A percentile compares a stretch with the other conserved stretches of the same genome.
Evolutionary conservation across 2,113 vertebrate genomes (phyloP).

Genomic region (Atlantisia rogersi): DNA sequence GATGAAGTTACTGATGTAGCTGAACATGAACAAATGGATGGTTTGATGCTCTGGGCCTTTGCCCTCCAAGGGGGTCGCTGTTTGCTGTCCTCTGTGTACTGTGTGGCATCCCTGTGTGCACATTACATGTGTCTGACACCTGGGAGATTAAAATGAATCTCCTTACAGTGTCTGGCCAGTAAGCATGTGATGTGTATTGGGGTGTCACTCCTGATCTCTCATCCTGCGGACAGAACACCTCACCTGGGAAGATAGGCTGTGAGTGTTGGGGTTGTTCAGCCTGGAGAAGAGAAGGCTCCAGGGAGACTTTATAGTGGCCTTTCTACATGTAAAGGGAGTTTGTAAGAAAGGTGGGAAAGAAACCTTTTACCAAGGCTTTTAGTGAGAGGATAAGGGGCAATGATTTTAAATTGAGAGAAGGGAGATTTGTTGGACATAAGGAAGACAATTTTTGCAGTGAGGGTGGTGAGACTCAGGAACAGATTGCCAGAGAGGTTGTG

Average conservation of each 20-base stretch:
- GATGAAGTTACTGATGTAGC: neutral
- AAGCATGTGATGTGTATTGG: neutral
- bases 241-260: neutral
- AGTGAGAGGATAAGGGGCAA: neutral
- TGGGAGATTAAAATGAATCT: neutral
- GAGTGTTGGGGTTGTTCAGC: neutral
- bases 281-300: neutral
- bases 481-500: neutral
- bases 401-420: neutral
- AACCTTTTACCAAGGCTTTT: neutral
- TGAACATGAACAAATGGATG: neutral
- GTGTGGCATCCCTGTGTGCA: neutral
- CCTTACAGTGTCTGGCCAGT: neutral
- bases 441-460: neutral
- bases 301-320: neutral
- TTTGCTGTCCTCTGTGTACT: neutral
- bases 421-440: neutral
- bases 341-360: neutral
- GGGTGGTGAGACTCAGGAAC: neutral
- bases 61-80: neutral
- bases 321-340: neutral
- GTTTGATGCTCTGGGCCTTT: neutral
- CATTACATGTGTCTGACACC: rapidly evolving
- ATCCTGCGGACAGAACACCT: neutral
- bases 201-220: neutral